Conservation (phyloP, 92 coral and sea anemone genomes). For the Pocillopora grandis region DNA sequence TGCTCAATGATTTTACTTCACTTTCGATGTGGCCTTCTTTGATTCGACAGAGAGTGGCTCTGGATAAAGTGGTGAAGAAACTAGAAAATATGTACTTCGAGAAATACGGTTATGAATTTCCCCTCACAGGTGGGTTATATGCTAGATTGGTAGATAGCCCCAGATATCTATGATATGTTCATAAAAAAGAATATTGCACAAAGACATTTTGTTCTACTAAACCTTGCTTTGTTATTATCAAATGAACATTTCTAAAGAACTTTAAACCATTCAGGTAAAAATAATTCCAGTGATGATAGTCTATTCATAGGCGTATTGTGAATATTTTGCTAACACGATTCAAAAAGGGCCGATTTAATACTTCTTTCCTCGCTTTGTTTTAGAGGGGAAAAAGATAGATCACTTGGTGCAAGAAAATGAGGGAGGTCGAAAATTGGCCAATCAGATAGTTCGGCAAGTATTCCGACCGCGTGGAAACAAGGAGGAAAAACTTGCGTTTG, state of each 20-base stretch:
- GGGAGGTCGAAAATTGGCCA: slow-evolving; percentile 2
- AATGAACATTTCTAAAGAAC: too few species aligned
- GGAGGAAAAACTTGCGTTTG: background rate
- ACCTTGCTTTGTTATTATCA: too few species aligned
- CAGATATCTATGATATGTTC: background rate
- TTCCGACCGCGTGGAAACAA: background rate
- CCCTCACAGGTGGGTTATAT: slow-evolving; percentile 9
- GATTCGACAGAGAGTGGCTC: slow-evolving; percentile 7
- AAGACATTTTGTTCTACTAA: too few species aligned
- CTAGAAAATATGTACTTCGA: slow-evolving; percentile 16
- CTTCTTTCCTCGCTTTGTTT: background rate
- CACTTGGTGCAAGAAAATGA: slow-evolving; percentile 3
- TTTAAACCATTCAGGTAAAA: too few species aligned
- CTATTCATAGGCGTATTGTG: too few species aligned
- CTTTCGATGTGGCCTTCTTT: background rate
- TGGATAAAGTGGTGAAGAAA: slow-evolving; percentile 16
- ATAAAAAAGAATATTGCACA: too few species aligned
- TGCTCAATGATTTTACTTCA: background rate
- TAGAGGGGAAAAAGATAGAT: slow-evolving; percentile 3
- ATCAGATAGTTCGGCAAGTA: background rate
- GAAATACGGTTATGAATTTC: slow-evolving; percentile 22
- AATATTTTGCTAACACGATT: too few species aligned
- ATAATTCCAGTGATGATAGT: background rate
- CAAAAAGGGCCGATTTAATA: background rate
- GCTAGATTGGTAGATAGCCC: background rate